These are phyloP conservation scores for Resseliella maxima DNA, from an alignment of 2,888 invertebrate species.

Conservation along the genomic window DNA sequence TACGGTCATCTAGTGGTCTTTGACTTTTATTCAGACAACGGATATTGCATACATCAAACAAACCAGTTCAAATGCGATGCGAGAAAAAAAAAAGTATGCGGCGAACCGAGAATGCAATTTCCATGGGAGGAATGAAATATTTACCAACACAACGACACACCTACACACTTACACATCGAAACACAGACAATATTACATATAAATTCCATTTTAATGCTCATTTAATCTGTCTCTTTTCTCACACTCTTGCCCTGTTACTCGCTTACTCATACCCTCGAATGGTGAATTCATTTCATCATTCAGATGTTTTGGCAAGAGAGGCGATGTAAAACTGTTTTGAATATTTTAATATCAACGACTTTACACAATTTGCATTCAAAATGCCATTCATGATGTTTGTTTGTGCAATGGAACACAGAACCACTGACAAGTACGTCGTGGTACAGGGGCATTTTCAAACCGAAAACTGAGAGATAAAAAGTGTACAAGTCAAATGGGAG, in stretches of 20 bases:
- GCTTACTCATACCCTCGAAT: background rate
- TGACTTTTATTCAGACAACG: background rate
- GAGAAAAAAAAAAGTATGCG: background rate
- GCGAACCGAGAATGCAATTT: background rate
- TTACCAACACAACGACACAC: no score
- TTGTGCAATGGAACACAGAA: background rate
- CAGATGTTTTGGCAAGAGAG: background rate
- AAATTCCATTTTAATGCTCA: slow-evolving; percentile 56
- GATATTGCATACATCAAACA: background rate
- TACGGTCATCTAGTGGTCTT: background rate
- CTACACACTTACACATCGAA: background rate
- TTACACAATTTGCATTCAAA: slow-evolving; percentile 55
- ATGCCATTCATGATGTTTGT: slow-evolving; percentile 52
- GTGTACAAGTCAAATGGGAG: background rate
- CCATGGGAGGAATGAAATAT: slow-evolving; percentile 6
- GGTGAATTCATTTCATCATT: background rate
- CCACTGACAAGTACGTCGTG: background rate
- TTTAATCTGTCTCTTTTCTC: slow-evolving; percentile 56
- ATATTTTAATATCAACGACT: slow-evolving; percentile 56
- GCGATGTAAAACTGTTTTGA: slow-evolving; percentile 44
- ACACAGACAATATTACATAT: slow-evolving; percentile 36
- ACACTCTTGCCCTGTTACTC: background rate
- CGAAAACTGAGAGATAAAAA: background rate
- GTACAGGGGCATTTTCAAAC: background rate
- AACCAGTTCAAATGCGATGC: background rate